phyloP scores from a whole-genome alignment of 2,797 vertebrate species.

The Phalanger gymnotis region DNA sequence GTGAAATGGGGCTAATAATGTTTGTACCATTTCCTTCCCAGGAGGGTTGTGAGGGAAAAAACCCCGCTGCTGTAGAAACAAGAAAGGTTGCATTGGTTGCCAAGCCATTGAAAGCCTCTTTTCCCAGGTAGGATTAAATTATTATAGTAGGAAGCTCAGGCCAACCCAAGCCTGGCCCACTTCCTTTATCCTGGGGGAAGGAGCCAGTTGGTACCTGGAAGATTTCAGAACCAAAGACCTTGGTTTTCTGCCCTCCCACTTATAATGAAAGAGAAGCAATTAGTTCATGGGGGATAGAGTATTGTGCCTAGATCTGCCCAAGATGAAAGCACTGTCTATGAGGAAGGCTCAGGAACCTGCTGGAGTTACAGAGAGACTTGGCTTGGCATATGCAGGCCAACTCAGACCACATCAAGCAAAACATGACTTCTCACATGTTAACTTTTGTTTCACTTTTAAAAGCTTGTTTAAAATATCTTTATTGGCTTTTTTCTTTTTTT shows the following conservation, averaged over 20 bases:
- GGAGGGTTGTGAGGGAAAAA: neutral
- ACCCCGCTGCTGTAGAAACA: neutral
- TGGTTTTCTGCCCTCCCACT: constrained; percentile 48
- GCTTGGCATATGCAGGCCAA: constrained; percentile 52
- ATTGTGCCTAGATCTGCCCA: constrained; percentile 8
- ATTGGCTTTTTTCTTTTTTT: constrained; percentile 37
- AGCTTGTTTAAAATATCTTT: constrained; percentile 54
- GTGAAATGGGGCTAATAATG: neutral
- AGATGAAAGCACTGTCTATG: constrained; percentile 69
- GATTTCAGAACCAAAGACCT: neutral
- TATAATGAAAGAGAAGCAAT: constrained; percentile 56
- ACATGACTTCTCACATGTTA: neutral
- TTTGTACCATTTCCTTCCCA: neutral
- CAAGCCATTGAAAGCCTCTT: neutral
- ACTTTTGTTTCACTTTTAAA: constrained; percentile 66
- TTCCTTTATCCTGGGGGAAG: neutral
- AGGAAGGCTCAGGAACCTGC: constrained; percentile 60
- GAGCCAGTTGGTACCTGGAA: neutral
- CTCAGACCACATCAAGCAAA: constrained; percentile 69
- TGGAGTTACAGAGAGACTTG: constrained; percentile 66
- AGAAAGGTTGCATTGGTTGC: neutral
- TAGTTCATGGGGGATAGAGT: constrained; percentile 68
- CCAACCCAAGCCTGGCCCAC: neutral
- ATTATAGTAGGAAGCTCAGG: constrained; percentile 7
- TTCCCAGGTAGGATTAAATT: neutral